Evolutionary conservation across 2,797 vertebrate genomes (phyloP).

Genomic region (Enteromius trimaculatus): DNA sequence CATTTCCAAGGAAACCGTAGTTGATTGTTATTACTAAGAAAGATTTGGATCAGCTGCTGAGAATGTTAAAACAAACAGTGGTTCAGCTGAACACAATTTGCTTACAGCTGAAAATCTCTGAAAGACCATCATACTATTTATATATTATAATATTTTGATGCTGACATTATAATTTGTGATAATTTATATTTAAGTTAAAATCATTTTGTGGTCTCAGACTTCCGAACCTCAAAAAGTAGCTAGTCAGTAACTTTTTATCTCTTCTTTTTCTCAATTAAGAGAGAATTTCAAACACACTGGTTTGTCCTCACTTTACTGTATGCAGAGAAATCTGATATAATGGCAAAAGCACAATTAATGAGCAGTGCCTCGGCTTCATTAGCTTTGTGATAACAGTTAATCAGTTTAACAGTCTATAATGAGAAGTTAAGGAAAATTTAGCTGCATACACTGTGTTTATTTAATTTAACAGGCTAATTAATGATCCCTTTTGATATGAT

Average conservation of each 20-base stretch:
- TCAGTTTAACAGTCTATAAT: conserved; percentile 69
- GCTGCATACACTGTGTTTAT: conserved; percentile 69
- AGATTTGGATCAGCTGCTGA: neutral
- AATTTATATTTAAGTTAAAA: neutral
- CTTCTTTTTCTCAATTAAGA: neutral
- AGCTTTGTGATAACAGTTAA: conserved; percentile 66
- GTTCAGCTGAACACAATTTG: conserved; percentile 9
- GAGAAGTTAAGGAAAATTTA: conserved; percentile 68
- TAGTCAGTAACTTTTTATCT: neutral
- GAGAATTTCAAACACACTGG: conserved; percentile 28
- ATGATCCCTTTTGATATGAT: conserved; percentile 72
- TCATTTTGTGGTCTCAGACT: neutral
- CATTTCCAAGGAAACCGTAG: neutral
- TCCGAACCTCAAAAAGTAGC: neutral
- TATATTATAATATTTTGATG: neutral
- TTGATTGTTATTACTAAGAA: conserved; percentile 5
- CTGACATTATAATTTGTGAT: neutral
- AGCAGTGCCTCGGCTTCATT: conserved; percentile 57
- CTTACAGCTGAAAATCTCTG: neutral
- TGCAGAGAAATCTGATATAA: conserved; percentile 38
- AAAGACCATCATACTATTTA: neutral
- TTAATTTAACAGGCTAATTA: conserved; percentile 82
- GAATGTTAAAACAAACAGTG: conserved; percentile 12
- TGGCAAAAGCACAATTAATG: conserved; percentile 59
- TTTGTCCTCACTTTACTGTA: neutral